Conservation (phyloP, 2,797 vertebrate species). For the Mareca strepera region DNA sequence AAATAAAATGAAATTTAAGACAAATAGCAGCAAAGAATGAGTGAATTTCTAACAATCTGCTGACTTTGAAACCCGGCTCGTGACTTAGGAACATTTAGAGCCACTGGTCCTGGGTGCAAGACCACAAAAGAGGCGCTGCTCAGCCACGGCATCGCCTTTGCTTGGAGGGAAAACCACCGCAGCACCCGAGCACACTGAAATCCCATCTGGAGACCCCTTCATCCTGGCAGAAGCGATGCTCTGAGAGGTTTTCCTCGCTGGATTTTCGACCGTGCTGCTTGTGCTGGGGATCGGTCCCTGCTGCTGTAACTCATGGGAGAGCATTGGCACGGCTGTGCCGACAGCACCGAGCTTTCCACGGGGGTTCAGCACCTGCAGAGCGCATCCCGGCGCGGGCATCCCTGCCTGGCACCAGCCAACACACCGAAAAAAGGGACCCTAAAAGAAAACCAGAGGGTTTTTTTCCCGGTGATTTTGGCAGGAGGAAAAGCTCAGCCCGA, state of each 20-base stretch:
- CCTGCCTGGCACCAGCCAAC: neutral
- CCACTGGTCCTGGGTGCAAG: neutral
- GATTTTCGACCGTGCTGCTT: too few species aligned
- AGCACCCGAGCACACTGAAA: too few species aligned
- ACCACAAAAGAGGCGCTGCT: too few species aligned
- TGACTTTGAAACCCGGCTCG: neutral
- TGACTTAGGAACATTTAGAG: slow-evolving; percentile 42
- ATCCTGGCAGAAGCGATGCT: too few species aligned
- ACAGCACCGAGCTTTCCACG: neutral
- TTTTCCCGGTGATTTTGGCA: neutral
- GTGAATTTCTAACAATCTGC: neutral
- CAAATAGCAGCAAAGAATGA: slow-evolving; percentile 1
- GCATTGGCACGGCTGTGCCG: neutral
- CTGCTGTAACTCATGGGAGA: too few species aligned
- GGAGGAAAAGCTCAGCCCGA: neutral
- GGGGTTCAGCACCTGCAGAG: neutral
- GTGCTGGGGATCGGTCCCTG: too few species aligned
- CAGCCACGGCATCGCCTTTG: too few species aligned
- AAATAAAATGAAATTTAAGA: neutral
- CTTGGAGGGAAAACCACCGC: too few species aligned
- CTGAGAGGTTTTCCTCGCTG: too few species aligned
- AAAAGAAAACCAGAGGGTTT: neutral
- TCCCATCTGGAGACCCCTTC: too few species aligned
- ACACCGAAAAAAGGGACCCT: neutral
- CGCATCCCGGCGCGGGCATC: rapidly evolving